phyloP scores from a whole-genome alignment of 1,140 invertebrate species.

The Tetraneura akinire region DNA sequence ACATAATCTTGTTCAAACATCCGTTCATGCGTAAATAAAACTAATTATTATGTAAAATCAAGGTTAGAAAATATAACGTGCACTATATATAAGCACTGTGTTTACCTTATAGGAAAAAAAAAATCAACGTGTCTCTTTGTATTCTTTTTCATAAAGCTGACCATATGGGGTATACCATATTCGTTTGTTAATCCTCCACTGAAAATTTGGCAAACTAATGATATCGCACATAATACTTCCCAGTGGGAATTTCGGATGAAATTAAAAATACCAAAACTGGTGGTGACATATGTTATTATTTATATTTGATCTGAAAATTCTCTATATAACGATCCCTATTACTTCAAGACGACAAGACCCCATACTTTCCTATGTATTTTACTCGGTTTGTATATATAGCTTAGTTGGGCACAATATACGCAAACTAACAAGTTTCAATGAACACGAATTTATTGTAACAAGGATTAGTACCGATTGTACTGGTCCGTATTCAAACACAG shows the following conservation, averaged over 20 bases:
- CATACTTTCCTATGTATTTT: background rate
- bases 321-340: background rate
- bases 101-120: too few species aligned
- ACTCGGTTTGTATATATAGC: background rate
- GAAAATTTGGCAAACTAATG: too few species aligned
- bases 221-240: background rate
- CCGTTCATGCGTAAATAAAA: too few species aligned
- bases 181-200: too few species aligned
- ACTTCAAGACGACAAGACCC: background rate
- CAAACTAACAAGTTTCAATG: conserved; percentile 8
- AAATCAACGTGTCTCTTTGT: too few species aligned
- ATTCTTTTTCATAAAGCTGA: too few species aligned
- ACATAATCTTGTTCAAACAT: too few species aligned
- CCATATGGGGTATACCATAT: too few species aligned
- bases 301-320: conserved; percentile 27
- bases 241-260: background rate
- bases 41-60: too few species aligned
- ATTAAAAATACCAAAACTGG: background rate
- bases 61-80: too few species aligned
- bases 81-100: too few species aligned
- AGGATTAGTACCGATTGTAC: conserved; percentile 40
- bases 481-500: conserved; percentile 5
- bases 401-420: background rate
- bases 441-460: background rate
- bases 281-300: background rate